Percentiles rank a stretch among this genome's conserved stretches.
These are phyloP conservation scores for Halcyon chelicuti DNA, from an alignment of 2,797 vertebrate species.

Conservation along the genomic window DNA sequence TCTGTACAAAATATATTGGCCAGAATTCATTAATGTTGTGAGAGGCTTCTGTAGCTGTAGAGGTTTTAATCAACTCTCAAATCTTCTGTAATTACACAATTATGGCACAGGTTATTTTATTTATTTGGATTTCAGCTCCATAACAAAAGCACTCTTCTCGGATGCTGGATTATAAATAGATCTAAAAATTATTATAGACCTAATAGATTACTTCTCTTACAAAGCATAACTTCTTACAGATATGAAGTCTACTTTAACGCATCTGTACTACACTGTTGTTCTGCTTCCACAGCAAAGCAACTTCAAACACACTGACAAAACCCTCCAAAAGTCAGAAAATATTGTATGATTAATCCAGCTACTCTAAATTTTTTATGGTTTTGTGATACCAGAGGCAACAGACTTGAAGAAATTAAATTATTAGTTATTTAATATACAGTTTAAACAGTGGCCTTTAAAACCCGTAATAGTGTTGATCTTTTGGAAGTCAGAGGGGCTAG, in stretches of 20 bases:
- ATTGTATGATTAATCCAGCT: neutral
- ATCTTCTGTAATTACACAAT: conserved; percentile 30
- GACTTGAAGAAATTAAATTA: neutral
- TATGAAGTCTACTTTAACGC: neutral
- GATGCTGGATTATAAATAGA: neutral
- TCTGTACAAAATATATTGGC: conserved; percentile 43
- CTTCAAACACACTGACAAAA: neutral
- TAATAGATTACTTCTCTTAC: neutral
- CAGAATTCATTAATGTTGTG: conserved; percentile 34
- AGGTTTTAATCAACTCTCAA: conserved; percentile 32
- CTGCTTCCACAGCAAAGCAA: accelerated
- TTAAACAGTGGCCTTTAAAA: neutral
- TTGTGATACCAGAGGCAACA: neutral
- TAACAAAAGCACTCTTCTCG: neutral
- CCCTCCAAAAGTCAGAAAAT: neutral
- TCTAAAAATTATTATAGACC: neutral
- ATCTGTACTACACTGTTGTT: neutral
- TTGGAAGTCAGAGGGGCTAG: neutral
- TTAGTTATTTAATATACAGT: neutral
- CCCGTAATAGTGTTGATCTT: neutral
- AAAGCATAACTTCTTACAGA: neutral
- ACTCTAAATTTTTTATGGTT: neutral
- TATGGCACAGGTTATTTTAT: conserved; percentile 15
- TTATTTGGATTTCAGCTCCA: conserved; percentile 30
- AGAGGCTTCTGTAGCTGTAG: conserved; percentile 27